phyloP scores from a whole-genome alignment of 2,797 vertebrate species.

The Thamnophis elegans region DNA sequence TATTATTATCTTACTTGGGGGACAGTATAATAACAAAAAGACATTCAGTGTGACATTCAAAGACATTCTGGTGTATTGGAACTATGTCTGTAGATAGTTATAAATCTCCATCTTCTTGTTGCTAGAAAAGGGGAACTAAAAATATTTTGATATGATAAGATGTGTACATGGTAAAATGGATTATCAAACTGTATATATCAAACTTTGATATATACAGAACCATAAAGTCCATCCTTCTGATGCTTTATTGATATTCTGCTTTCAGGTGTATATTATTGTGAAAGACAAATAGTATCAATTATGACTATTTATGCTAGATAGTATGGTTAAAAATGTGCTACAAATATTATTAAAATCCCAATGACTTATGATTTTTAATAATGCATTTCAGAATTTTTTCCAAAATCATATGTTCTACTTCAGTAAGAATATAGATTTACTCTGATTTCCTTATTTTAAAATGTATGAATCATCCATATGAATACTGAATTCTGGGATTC shows the following conservation, averaged over 20 bases:
- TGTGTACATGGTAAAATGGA: neutral
- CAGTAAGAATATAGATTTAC: rapidly evolving
- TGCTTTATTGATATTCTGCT: neutral
- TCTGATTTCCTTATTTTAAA: neutral
- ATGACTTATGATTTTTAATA: neutral
- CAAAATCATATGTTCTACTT: neutral
- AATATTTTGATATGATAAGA: neutral
- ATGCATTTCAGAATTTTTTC: neutral
- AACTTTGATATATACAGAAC: neutral
- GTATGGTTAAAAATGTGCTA: slow-evolving; percentile 21
- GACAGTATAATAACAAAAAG: slow-evolving; percentile 47
- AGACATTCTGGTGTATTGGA: neutral
- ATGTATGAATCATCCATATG: neutral
- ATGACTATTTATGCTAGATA: neutral
- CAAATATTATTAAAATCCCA: slow-evolving; percentile 39
- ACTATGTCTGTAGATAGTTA: slow-evolving; percentile 11
- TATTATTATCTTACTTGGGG: slow-evolving; percentile 47
- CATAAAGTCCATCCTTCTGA: neutral
- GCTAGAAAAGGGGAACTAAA: neutral
- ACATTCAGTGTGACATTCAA: slow-evolving; percentile 27
- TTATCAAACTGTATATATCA: neutral
- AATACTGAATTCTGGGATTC: neutral
- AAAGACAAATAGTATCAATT: neutral
- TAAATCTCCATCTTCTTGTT: too few relatives aligned
- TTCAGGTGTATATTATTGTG: neutral